A percentile compares a stretch with the other conserved stretches of the same genome.
These are phyloP conservation scores for Agrypnus murinus DNA, from an alignment of 2,888 invertebrate species.

Conservation along the genomic window DNA sequence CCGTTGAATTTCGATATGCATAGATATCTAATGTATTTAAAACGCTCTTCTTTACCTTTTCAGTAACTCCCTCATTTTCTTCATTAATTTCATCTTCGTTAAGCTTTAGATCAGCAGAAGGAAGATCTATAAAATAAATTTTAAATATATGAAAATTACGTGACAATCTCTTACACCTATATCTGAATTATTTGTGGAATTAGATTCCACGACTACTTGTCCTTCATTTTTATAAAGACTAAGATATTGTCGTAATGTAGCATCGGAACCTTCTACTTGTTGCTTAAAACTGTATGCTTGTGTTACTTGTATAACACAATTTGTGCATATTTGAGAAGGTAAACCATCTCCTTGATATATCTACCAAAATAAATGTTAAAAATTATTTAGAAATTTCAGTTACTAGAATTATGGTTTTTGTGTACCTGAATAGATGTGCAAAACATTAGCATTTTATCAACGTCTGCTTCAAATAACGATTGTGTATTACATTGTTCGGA, in stretches of 20 bases:
- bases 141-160: too few species aligned
- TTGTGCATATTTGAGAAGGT: conserved; percentile 54
- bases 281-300: conserved; percentile 56
- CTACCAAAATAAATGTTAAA: too few species aligned
- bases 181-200: background rate
- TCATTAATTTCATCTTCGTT: too few species aligned
- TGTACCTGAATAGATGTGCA: conserved; percentile 62
- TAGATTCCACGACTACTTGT: conserved; percentile 13
- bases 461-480: conserved; percentile 60
- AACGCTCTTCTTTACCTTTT: too few species aligned
- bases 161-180: background rate
- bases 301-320: conserved; percentile 52
- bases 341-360: conserved; percentile 51
- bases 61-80: too few species aligned
- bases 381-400: background rate
- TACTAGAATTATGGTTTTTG: background rate
- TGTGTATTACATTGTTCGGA: conserved; percentile 59
- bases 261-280: conserved; percentile 53
- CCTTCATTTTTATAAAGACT: conserved; percentile 33
- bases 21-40: too few species aligned
- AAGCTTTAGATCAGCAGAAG: too few species aligned
- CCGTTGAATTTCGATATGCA: too few species aligned
- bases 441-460: conserved; percentile 63
- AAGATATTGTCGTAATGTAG: conserved; percentile 47
- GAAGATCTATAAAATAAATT: too few species aligned